Evolutionary conservation across 2,888 invertebrate species (phyloP).

Genomic region (Peribatodes rhomboidaria): DNA sequence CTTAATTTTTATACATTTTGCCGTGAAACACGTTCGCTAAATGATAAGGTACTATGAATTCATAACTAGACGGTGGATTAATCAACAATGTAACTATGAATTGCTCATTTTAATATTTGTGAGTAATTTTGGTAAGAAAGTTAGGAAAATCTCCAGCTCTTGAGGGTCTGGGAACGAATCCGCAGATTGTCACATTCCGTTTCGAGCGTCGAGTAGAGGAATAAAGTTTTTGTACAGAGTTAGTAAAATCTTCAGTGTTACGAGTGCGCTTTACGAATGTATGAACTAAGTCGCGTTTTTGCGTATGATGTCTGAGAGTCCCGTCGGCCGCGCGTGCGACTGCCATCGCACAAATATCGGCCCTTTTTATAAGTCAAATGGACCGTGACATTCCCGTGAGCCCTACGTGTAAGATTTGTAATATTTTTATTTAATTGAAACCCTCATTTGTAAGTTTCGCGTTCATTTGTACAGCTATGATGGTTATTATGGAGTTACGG

Average conservation of each 20-base stretch:
- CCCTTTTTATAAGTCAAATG: constrained; percentile 31
- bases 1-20: constrained; percentile 64
- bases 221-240: constrained; percentile 54
- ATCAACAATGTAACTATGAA: constrained; percentile 23
- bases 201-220: constrained; percentile 34
- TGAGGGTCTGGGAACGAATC: constrained; percentile 2
- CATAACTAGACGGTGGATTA: constrained; percentile 37
- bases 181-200: constrained; percentile 23
- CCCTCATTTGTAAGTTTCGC: constrained; percentile 41
- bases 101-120: constrained; percentile 45
- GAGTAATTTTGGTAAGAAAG: constrained; percentile 24
- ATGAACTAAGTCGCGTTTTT: constrained; percentile 47
- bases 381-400: constrained; percentile 34
- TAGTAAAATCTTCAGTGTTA: constrained; percentile 51
- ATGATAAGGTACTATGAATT: constrained; percentile 15
- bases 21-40: constrained; percentile 45
- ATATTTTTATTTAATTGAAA: constrained; percentile 40
- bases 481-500: constrained; percentile 69
- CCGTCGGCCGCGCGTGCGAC: constrained; percentile 26
- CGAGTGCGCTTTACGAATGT: constrained; percentile 50
- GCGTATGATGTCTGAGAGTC: constrained; percentile 39
- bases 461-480: constrained; percentile 71
- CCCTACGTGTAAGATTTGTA: constrained; percentile 41
- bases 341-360: constrained; percentile 27
- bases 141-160: constrained; percentile 5